Evolutionary conservation across 2,113 vertebrate species (phyloP).

Genomic region (western clawed frog (Xenopus tropicalis)): UCB_Xtro_10.0 CM004447.2:32920501-32921000

Average conservation of each 20-base stretch:
- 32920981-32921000: not conserved
- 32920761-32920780: conserved; percentile 58
- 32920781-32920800: conserved; percentile 68
- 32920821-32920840: no score
- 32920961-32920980: not conserved
- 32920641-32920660: conserved; percentile 87
- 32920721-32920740: conserved; percentile 52
- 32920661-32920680: conserved; percentile 72
- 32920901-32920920: not conserved
- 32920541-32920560: no score
- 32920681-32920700: conserved; percentile 28
- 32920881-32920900: not conserved
- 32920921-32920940: not conserved
- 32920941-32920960: not conserved
- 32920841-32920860: not conserved
- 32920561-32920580: no score
- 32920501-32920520: no score
- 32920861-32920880: not conserved
- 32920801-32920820: not conserved
- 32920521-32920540: no score
- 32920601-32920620: no score
- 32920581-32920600: no score
- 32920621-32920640: no score
- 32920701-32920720: conserved; percentile 3
- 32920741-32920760: no score